phyloP scores from a whole-genome alignment of 1,140 invertebrate species.

The Eriosoma lanigerum region DNA sequence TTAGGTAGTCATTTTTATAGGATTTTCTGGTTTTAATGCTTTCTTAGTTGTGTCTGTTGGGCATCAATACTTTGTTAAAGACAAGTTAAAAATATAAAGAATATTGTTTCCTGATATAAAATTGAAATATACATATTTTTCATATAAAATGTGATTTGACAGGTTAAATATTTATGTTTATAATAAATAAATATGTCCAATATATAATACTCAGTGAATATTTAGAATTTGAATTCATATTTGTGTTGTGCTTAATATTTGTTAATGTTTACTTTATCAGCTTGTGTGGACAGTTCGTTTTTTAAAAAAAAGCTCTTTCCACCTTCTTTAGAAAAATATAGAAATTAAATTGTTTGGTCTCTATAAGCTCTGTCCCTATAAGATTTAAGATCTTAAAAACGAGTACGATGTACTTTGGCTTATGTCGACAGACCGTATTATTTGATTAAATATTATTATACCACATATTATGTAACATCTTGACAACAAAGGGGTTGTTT shows the following conservation, averaged over 20 bases:
- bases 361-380: background rate
- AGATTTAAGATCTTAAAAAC: constrained; percentile 23
- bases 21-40: constrained; percentile 10
- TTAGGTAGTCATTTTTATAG: constrained; percentile 6
- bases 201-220: background rate
- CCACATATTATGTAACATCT: constrained; percentile 37
- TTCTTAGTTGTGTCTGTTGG: constrained; percentile 11
- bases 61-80: background rate
- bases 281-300: background rate
- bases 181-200: background rate
- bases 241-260: background rate
- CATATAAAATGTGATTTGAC: constrained; percentile 8
- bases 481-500: constrained; percentile 48
- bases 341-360: constrained; percentile 5
- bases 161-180: constrained; percentile 25
- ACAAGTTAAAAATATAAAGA: background rate
- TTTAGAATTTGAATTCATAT: background rate
- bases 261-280: background rate
- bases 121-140: constrained; percentile 18
- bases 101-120: constrained; percentile 8
- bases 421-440: constrained; percentile 40
- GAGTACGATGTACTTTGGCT: constrained; percentile 13
- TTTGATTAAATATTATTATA: constrained; percentile 50
- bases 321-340: background rate
- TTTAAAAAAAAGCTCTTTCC: background rate